These are phyloP conservation scores for Tadarida brasiliensis DNA, from an alignment of 2,797 vertebrate genomes.

Conservation along the genomic window DNA sequence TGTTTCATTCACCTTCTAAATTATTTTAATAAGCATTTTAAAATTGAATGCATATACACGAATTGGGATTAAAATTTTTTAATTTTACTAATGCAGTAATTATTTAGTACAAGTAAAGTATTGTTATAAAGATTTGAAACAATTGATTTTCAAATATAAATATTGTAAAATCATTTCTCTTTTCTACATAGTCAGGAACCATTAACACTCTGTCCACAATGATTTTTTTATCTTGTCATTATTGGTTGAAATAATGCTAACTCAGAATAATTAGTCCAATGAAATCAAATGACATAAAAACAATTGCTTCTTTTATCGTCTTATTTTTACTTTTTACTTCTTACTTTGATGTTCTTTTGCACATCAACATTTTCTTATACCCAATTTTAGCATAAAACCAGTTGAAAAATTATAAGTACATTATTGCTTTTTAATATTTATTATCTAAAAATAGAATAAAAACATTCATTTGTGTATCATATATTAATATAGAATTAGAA, in stretches of 20 bases:
- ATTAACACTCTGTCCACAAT: not conserved
- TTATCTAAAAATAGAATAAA: not conserved
- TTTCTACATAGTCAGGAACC: not conserved
- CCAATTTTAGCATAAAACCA: not conserved
- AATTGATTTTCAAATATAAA: not conserved
- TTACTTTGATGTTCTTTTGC: not conserved
- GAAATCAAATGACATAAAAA: conserved; percentile 2
- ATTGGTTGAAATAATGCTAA: not conserved
- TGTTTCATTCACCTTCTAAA: not conserved
- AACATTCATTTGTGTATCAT: not conserved
- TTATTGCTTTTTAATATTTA: not conserved
- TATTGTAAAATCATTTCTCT: not conserved
- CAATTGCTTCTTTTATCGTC: not conserved
- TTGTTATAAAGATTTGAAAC: not conserved
- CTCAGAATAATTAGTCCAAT: not conserved
- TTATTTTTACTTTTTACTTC: not conserved
- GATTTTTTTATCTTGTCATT: conserved; percentile 7
- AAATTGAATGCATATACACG: not conserved
- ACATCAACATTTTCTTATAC: not conserved
- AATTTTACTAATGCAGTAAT: not conserved
- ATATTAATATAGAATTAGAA: not conserved
- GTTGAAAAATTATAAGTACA: not conserved
- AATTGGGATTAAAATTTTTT: not conserved
- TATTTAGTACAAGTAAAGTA: not conserved
- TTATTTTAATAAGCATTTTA: conserved; percentile 38